Base-by-base conservation (phyloP, 2,113 vertebrate genomes). In the Phrynosoma platyrhinos region DNA sequence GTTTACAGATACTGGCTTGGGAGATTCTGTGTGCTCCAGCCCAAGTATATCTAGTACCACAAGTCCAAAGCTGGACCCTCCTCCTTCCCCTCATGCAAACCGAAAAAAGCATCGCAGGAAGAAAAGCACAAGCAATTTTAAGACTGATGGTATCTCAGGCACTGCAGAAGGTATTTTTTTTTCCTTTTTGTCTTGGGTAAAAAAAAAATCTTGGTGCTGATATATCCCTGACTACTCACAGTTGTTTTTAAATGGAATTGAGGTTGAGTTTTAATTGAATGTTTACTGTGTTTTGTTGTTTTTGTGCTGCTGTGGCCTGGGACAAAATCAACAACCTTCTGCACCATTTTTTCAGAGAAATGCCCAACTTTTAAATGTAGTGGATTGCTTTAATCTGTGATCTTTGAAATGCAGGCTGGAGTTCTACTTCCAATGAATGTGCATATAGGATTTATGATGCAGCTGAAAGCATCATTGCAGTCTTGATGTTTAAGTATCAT, bases 91-190 rank as follows among this genome's bases (percentile, higher is more conserved):
- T 14, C 99, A 99, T 3, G 98, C 98, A 96, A 99, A 99, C 97
- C 98, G 99, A 91, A 99, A 99, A 97, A 99, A 99, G 87, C 99
- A 99, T 93, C 97, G 98, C 2, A 92, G 99, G 97, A 99, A 99
- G 98, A 99, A 99, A 95, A 99, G 98, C 95, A 98, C 98, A 32
- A 99, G 98, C 96, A 99, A 99, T 97, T 99, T 99, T 96, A 99
- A 98, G 91, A 98, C 98, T 1, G 99, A 99, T 25, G 98, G 98
- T 3, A 96, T 99, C 89, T 98, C 98, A 1, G 97, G 98, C 96
- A 98, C 98, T 3, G 98, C 98, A 1, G 99, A 99, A 98, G 98
- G 98, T 99, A 97, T 97, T 94, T 25, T 14, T 84, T 47, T 62
- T 83, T 52, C 47, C 1, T 2, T 80, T 0, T 36, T 64, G 18